Evolutionary conservation across 2,113 vertebrate species (phyloP).

Genomic region (Lota lota): DNA sequence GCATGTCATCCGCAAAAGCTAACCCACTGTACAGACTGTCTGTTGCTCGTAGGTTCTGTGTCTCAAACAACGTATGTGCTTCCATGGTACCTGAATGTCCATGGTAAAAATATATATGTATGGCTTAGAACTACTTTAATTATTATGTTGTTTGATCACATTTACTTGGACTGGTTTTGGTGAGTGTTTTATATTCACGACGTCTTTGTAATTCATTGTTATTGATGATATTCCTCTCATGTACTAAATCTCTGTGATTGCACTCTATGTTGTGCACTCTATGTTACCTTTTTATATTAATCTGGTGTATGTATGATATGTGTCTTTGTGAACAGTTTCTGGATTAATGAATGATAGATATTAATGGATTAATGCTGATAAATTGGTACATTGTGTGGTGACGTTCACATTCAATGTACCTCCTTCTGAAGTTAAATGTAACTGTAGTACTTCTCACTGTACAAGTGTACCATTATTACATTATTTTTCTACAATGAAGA

Average conservation of each 20-base stretch:
- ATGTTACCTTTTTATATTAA: constrained; percentile 23
- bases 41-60: constrained; percentile 10
- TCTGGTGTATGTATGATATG: constrained; percentile 40
- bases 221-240: neutral
- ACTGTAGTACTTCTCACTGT: constrained; percentile 40
- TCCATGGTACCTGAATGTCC: constrained; percentile 17
- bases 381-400: constrained; percentile 35
- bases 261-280: constrained; percentile 5
- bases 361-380: constrained; percentile 26
- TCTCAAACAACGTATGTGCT: constrained; percentile 26
- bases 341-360: constrained; percentile 38
- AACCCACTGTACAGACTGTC: neutral
- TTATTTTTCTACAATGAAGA: constrained; percentile 71
- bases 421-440: constrained; percentile 38
- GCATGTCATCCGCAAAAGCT: neutral
- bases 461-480: constrained; percentile 35
- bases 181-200: constrained; percentile 14
- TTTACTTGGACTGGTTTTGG: too few species aligned
- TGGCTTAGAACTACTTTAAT: neutral
- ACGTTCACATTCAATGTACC: constrained; percentile 41
- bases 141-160: too few species aligned
- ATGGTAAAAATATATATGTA: neutral
- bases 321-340: constrained; percentile 40
- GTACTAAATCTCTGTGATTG: too few species aligned
- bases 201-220: constrained; percentile 35